Percentiles rank a stretch among this genome's conserved stretches.
phyloP scores from a whole-genome alignment of 2,797 vertebrate genomes.

The Silurus lanzhouensis region DNA sequence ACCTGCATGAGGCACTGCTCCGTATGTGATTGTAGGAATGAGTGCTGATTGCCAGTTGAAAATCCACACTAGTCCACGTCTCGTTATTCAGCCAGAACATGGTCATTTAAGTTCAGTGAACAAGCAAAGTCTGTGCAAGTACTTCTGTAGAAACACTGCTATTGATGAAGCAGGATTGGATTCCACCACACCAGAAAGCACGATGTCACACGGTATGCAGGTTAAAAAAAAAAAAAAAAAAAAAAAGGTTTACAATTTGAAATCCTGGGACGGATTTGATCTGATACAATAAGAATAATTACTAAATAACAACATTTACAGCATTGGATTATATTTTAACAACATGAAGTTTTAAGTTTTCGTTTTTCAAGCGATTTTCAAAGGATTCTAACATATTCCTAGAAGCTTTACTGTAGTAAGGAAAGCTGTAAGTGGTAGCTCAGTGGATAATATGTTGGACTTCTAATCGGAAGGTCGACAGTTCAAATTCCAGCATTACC shows the following conservation, averaged over 20 bases:
- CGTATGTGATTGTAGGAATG: conserved; percentile 26
- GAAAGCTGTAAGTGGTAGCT: no score
- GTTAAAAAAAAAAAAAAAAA: not conserved
- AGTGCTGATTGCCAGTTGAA: conserved; percentile 22
- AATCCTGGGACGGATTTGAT: not conserved
- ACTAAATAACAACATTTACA: not conserved
- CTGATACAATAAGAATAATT: not conserved
- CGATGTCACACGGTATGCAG: not conserved
- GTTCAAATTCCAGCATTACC: no score
- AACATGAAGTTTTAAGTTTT: not conserved
- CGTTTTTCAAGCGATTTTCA: not conserved
- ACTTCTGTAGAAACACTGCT: not conserved
- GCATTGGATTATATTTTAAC: not conserved
- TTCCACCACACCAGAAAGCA: not conserved
- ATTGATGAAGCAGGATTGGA: not conserved
- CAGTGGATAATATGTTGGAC: no score
- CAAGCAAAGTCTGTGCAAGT: not conserved
- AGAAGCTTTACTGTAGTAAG: no score
- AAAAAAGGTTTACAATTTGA: not conserved
- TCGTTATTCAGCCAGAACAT: not conserved
- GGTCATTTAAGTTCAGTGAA: not conserved
- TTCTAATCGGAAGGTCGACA: no score
- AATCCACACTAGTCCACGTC: not conserved
- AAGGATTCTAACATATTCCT: not conserved
- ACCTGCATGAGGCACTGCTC: not conserved